Base-by-base conservation (phyloP, 2,113 vertebrate genomes). In the Hemibagrus wyckioides region DNA sequence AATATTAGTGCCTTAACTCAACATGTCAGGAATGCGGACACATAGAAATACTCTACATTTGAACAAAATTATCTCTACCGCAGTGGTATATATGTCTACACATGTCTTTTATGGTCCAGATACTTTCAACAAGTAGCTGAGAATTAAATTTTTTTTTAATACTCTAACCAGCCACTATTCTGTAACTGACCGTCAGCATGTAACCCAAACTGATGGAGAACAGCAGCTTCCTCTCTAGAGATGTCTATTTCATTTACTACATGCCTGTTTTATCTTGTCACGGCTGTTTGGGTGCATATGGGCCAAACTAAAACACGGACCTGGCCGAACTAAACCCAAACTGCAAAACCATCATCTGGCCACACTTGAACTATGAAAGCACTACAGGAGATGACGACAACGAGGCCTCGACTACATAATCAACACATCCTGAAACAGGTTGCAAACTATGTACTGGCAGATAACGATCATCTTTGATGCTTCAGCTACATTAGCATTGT, bases 381-480 rank as follows among this genome's bases (percentile, higher is more conserved):
- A 25, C 76, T 56, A 85, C 14, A 57, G 61, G 19, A 86, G 30
- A 59, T 85, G 83, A 89, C 73, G 77, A 89, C 82, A 87, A 77
- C 71, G 87, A 56, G 30, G 44, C 80, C 61, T 67, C 67, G 48
- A 67, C 67, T 41, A 80, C 84, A 85, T 77, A 39, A 86, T 77
- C 85, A 39, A 86, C 50, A 80, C 75, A 61, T 85, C 57, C 56
- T 57, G 23, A 89, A 86, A 84, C 75, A 92, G 83, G 84, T 87
- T 69, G 85, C 85, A 75, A 88, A 63, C 65, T 88, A 63, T 84
- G 84, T 82, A 86, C 56, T 76, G 48, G 39, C 59, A 93, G 94
- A 94, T 95, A 94, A 91, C 92, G 90, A 90, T 82, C 67, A 84
- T 83, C 93, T 94, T 93, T 95, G 94, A 95, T 94, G 94, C 90